Base-by-base conservation (phyloP, 2,113 vertebrate genomes). In the Lipophrys pholis region DNA sequence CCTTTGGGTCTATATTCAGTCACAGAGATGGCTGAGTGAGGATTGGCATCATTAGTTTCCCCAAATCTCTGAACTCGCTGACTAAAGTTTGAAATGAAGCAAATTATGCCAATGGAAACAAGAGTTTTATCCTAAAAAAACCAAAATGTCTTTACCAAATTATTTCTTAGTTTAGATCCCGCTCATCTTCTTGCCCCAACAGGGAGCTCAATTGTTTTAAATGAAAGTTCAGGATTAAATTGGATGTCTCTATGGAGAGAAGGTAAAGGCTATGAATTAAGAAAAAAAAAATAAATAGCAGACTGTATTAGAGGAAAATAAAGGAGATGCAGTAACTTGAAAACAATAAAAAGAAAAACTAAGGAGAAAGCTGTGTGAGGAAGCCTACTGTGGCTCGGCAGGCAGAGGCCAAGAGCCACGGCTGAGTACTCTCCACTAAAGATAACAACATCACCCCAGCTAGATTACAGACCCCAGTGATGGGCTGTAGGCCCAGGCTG, bases 1-100 rank as follows among this genome's bases (percentile, higher is more conserved):
- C 86, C 91, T 87, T 84, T 89, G 56, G 64, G 56, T 82, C 64
- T 79, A 70, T 80, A 81, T 87, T 78, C 78, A 83, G 64, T 86
- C 77, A 69, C 45, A 80, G 62, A 79, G 65, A 77, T 52, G 51
- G 53, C 71, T 85, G 56, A 48, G 38, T 53, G 75, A 76, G 65
- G 63, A 71, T 68, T 70, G 71, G 70, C 50, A 49, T 61, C 60
- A 79, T 86, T 79, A 14, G 15, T 86, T 58, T 66, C 43, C 43
- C 10, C 15, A 73, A 79, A 70, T 56, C 57, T 66, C 66, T 15
- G 21, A 55, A 40, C n/a, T 67, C 60, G 46, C 14, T 1, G 3
- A 35, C 5, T 56, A n/a, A 72, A 82, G 45, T 66, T 78, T 62
- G 11, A 75, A 81, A 73, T 11, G 21, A 30, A 30, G 21, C 2